Percentiles rank a stretch among this genome's conserved stretches.
phyloP scores from a whole-genome alignment of 2,797 vertebrate species.

The Sebastes vulpes region DNA sequence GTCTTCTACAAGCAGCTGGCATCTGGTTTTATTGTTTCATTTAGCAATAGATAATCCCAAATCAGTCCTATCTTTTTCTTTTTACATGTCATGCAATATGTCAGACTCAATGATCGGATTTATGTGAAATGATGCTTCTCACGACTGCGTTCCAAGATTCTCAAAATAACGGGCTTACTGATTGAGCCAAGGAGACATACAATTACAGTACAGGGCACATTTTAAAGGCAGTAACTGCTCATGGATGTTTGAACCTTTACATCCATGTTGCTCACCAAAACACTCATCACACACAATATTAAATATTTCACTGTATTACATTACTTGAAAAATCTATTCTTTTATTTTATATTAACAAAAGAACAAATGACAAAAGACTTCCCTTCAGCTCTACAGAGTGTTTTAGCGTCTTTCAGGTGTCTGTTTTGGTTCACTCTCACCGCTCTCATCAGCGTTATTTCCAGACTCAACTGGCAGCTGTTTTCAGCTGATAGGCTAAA shows the following conservation, averaged over 20 bases:
- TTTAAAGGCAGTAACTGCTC: background rate
- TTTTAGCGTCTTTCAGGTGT: background rate
- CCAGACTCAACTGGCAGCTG: background rate
- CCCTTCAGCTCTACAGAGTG: background rate
- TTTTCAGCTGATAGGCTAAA: background rate
- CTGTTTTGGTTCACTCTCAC: background rate
- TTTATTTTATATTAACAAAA: background rate
- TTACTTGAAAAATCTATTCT: background rate
- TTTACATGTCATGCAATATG: background rate
- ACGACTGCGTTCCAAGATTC: constrained; percentile 15
- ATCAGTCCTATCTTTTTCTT: background rate
- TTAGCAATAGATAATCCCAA: background rate
- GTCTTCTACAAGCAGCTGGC: constrained; percentile 2
- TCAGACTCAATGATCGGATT: constrained; percentile 9
- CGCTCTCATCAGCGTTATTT: background rate
- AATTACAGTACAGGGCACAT: background rate
- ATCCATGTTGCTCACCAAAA: background rate
- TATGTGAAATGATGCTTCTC: constrained; percentile 13
- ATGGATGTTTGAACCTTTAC: background rate
- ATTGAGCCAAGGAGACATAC: constrained; percentile 28
- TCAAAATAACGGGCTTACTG: constrained; percentile 1
- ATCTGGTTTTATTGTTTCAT: background rate
- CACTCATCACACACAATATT: too few species aligned
- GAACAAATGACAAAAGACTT: background rate
- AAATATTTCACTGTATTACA: background rate